Conservation (phyloP, 2,797 vertebrate genomes). For the Phalloptychus januarius region DNA sequence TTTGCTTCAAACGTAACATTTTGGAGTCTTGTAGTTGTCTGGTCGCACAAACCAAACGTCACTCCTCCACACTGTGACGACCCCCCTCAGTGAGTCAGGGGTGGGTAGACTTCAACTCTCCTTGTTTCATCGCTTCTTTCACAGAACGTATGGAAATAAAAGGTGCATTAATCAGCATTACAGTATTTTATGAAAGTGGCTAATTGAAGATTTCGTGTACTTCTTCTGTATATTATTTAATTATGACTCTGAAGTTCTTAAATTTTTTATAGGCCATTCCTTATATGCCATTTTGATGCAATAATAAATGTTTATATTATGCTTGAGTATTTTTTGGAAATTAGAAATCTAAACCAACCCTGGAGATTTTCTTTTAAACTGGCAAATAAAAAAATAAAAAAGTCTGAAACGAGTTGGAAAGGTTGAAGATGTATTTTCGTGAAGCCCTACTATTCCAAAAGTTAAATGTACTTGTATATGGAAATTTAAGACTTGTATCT, state of each 20-base stretch:
- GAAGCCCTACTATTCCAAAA: constrained; percentile 23
- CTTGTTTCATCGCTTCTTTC: neutral
- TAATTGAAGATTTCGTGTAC: neutral
- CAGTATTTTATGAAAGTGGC: neutral
- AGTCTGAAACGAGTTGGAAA: neutral
- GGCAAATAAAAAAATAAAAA: neutral
- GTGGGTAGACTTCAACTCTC: neutral
- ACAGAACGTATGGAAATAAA: neutral
- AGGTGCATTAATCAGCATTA: neutral
- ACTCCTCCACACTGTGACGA: neutral
- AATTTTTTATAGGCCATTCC: too few relatives aligned
- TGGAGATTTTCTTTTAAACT: neutral
- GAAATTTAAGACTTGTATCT: constrained; percentile 48
- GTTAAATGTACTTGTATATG: constrained; percentile 30
- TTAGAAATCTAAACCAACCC: neutral
- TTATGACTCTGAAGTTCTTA: neutral
- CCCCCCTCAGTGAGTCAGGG: neutral
- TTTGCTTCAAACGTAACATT: neutral
- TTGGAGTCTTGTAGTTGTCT: neutral
- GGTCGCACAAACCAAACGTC: neutral
- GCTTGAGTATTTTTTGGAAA: neutral
- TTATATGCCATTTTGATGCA: neutral
- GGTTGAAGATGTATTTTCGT: constrained; percentile 6
- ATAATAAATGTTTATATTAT: neutral
- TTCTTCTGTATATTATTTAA: constrained; percentile 18